Conservation (phyloP, 2,888 invertebrate species). For the Anoplius nigerrimus region DNA sequence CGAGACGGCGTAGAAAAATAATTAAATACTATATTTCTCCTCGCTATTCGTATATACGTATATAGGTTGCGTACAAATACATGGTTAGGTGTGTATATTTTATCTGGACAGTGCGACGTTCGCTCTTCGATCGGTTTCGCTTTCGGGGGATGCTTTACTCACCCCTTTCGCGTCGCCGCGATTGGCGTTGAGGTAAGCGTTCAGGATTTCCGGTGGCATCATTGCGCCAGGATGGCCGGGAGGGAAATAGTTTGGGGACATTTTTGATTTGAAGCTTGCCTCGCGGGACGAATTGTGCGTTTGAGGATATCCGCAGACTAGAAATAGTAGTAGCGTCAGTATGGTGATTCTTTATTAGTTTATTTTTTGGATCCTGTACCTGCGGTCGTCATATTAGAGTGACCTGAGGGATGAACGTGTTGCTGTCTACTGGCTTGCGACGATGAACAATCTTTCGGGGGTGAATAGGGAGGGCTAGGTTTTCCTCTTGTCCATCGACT, state of each 20-base stretch:
- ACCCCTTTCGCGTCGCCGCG: constrained; percentile 61
- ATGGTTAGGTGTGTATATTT: background rate
- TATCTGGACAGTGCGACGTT: constrained; percentile 17
- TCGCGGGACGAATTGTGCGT: constrained; percentile 30
- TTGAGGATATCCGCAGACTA: constrained; percentile 40
- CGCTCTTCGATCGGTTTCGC: constrained; percentile 26
- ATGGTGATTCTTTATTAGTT: background rate
- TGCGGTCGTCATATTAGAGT: background rate
- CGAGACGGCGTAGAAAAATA: constrained; percentile 17
- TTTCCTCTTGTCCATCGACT: constrained; percentile 52
- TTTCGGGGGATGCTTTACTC: constrained; percentile 56
- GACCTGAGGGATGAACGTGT: background rate
- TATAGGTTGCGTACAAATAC: constrained; percentile 12
- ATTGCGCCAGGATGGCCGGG: constrained; percentile 47
- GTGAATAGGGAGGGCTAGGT: constrained; percentile 49
- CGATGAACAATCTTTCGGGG: constrained; percentile 44
- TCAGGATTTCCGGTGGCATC: constrained; percentile 66
- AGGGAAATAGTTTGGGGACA: constrained; percentile 34
- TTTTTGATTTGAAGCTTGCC: constrained; percentile 44
- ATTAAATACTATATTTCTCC: constrained; percentile 4
- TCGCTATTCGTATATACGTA: background rate
- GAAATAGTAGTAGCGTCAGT: background rate
- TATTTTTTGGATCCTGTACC: background rate
- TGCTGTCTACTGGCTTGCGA: background rate
- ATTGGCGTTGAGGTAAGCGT: constrained; percentile 62